These are phyloP conservation scores for Sylvilagus floridanus DNA, from an alignment of 2,797 vertebrate species.

Conservation along the genomic window DNA sequence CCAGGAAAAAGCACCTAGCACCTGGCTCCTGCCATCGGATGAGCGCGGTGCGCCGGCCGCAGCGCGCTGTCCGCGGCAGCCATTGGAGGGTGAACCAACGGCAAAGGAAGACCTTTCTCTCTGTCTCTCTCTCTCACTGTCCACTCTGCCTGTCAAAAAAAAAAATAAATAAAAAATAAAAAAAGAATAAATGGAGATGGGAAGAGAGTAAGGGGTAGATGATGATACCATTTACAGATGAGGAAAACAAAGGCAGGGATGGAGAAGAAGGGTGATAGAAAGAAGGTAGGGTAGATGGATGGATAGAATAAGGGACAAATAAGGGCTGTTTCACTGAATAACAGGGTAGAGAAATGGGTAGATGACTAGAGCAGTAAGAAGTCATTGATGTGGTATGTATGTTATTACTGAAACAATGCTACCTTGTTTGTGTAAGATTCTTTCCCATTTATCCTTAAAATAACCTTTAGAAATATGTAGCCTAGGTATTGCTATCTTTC, in stretches of 20 bases:
- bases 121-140: too few relatives aligned
- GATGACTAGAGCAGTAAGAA: background rate
- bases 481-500: background rate
- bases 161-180: too few relatives aligned
- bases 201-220: background rate
- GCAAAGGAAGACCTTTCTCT: too few relatives aligned
- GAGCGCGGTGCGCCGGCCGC: too few relatives aligned
- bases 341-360: too few relatives aligned
- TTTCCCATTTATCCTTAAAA: constrained; percentile 9
- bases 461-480: background rate
- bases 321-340: background rate
- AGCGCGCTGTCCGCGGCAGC: too few relatives aligned
- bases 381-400: background rate
- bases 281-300: too few relatives aligned
- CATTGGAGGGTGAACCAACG: too few relatives aligned
- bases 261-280: background rate
- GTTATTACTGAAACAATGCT: background rate
- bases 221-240: background rate
- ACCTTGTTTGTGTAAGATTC: background rate
- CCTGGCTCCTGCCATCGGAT: too few relatives aligned
- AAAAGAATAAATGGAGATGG: background rate
- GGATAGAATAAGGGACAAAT: too few relatives aligned
- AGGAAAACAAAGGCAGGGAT: background rate
- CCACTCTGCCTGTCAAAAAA: too few relatives aligned
- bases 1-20: too few relatives aligned